A percentile compares a stretch with the other conserved stretches of the same genome.
These are phyloP conservation scores for Zalophus californianus DNA, from an alignment of 2,797 vertebrate genomes.

Conservation along the genomic window DNA sequence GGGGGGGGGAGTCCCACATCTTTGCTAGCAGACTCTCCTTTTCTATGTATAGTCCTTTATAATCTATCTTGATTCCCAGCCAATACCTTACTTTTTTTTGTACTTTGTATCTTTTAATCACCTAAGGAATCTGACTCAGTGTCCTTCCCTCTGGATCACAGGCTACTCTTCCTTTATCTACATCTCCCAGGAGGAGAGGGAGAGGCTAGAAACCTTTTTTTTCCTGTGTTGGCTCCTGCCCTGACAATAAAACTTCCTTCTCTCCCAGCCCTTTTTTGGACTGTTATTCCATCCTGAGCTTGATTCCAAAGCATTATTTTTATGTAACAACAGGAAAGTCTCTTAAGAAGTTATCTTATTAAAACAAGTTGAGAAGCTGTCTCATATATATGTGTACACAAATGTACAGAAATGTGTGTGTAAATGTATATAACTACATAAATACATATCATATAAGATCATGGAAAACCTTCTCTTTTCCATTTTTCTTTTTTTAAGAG, in stretches of 20 bases:
- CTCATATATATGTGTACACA: neutral
- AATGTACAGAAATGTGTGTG: neutral
- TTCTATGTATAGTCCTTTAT: constrained; percentile 83
- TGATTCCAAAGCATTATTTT: constrained; percentile 46
- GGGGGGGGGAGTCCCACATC: neutral
- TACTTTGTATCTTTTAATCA: constrained; percentile 82
- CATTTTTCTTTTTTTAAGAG: neutral
- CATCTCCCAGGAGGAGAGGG: constrained; percentile 66
- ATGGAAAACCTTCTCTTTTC: neutral
- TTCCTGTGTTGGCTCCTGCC: constrained; percentile 64
- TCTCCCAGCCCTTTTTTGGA: constrained; percentile 62
- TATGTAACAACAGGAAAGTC: constrained; percentile 50
- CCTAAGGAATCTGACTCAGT: constrained; percentile 72
- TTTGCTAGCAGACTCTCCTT: constrained; percentile 78
- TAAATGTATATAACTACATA: neutral
- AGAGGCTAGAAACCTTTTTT: constrained; percentile 77
- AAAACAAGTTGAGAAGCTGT: neutral
- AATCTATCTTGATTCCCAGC: constrained; percentile 84
- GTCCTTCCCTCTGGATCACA: constrained; percentile 81
- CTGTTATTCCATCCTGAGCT: constrained; percentile 39
- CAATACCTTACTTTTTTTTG: constrained; percentile 77
- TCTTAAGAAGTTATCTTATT: neutral
- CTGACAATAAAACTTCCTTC: constrained; percentile 71
- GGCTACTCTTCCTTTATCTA: constrained; percentile 75
- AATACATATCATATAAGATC: neutral